Percentiles rank a stretch among this genome's conserved stretches.
phyloP scores from a whole-genome alignment of 1,140 invertebrate genomes.

The Drosophila navojoa region DNA sequence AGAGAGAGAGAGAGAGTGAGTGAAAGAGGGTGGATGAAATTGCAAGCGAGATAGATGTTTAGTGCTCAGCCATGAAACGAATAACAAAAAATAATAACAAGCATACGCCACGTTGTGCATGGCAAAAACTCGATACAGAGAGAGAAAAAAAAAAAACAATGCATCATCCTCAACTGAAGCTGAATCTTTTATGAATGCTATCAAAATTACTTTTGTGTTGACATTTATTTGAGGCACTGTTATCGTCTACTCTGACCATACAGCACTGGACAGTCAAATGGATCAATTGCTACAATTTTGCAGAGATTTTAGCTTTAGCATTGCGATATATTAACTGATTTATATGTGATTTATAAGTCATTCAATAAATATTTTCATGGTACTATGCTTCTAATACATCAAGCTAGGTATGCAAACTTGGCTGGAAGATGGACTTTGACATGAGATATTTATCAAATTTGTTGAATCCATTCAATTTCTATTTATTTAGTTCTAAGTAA shows the following conservation, averaged over 20 bases:
- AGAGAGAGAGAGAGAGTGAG: background rate
- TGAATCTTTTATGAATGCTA: slow-evolving; percentile 32
- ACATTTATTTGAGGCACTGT: background rate
- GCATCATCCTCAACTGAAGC: slow-evolving; percentile 15
- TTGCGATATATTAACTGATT: no score
- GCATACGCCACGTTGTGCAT: slow-evolving; percentile 49
- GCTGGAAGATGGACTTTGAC: no score
- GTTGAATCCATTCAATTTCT: no score
- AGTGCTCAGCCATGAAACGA: slow-evolving; percentile 20
- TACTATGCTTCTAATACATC: no score
- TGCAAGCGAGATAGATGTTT: background rate
- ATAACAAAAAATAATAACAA: slow-evolving; percentile 29
- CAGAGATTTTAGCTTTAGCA: no score
- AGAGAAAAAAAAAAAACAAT: slow-evolving; percentile 12
- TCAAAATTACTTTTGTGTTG: slow-evolving; percentile 27
- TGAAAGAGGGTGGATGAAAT: no score
- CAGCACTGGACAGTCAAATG: background rate
- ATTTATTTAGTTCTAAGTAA: no score
- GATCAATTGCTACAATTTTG: background rate
- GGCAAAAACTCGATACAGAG: background rate
- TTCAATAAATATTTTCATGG: no score
- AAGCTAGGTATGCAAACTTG: no score
- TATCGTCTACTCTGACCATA: background rate
- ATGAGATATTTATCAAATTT: no score
- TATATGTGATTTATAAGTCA: no score